phyloP scores from a whole-genome alignment of 2,113 vertebrate species.

The Poeciliopsis turrubarensis region DNA sequence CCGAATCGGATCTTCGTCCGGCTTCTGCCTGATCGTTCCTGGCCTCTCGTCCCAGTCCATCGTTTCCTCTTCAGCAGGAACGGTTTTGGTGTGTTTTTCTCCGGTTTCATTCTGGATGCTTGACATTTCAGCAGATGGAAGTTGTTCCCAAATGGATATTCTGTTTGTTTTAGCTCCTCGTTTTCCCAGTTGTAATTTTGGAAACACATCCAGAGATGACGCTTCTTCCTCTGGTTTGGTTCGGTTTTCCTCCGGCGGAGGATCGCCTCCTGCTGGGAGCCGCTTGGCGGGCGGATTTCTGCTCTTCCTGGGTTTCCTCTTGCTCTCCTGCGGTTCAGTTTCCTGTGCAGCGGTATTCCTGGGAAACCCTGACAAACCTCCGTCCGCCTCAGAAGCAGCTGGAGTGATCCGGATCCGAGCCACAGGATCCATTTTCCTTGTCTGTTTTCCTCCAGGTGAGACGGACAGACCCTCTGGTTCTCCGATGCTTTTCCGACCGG shows the following conservation, averaged over 20 bases:
- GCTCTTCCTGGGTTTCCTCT: neutral
- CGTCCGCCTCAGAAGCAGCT: no score
- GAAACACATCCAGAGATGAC: neutral
- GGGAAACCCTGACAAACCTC: no score
- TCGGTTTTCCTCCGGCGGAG: neutral
- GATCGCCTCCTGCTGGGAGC: neutral
- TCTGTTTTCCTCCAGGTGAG: neutral
- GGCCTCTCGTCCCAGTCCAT: no score
- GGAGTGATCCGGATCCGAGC: neutral
- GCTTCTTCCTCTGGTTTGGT: neutral
- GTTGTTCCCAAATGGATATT: neutral
- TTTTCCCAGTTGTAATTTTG: neutral
- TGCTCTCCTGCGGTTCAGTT: neutral
- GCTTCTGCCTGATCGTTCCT: neutral
- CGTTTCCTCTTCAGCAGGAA: neutral
- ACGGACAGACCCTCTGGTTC: neutral
- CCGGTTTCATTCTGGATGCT: neutral
- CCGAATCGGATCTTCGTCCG: neutral
- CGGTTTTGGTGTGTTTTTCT: neutral
- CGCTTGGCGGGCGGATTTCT: neutral
- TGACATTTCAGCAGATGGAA: neutral
- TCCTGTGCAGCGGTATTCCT: no score
- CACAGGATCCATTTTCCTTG: neutral
- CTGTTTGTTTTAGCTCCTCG: neutral
- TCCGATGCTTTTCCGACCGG: neutral